Evolutionary conservation across 2,888 invertebrate genomes (phyloP), one percentile per base, ranked within the genome.

Genomic region (Mimachlamys varia): DNA sequence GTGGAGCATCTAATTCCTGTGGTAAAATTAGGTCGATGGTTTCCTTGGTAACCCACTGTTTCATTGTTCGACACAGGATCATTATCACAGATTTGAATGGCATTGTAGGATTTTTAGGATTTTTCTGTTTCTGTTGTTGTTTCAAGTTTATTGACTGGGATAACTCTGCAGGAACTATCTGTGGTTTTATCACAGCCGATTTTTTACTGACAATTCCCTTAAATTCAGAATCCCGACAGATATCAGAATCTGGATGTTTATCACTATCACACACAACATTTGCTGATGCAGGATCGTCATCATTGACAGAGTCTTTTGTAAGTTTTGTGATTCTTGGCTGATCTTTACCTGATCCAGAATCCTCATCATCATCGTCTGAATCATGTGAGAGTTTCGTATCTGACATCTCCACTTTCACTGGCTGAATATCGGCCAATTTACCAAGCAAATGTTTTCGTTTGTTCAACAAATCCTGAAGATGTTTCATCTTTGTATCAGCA

Each of bases 381-480:
- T 88, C 53, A 37, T 22, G 27, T 55, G 44, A n/a, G 19, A 53
- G 19, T 33, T 53, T 76, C n/a, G 58, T 50, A 44, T 44, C 7
- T 3, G 44, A 44, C 44, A 44, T 44, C 44, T 44, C 44, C 44
- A 44, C 44, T 44, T 44, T 44, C 44, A 44, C 3, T 13, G 92
- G 87, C 76, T 94, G 93, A 89, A 94, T 92, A 76, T 95, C 94
- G 33, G 93, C 94, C 93, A 95, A 93, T 90, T 94, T 93, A 50
- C 93, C 92, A 10, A 95, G 92, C 55, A 95, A 89, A 55, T 93
- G 89, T 92, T 95, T 95, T 89, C 94, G 93, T 90, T 92, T 94
- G 88, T 94, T 93, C 88, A 95, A 91, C 22, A 95, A 89, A 53
- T 92, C 92, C 94, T 95, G 94, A 53, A 95, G 90, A 91, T 94